Conservation (phyloP, 2,888 invertebrate species). For the Eugnorisma glareosa region DNA sequence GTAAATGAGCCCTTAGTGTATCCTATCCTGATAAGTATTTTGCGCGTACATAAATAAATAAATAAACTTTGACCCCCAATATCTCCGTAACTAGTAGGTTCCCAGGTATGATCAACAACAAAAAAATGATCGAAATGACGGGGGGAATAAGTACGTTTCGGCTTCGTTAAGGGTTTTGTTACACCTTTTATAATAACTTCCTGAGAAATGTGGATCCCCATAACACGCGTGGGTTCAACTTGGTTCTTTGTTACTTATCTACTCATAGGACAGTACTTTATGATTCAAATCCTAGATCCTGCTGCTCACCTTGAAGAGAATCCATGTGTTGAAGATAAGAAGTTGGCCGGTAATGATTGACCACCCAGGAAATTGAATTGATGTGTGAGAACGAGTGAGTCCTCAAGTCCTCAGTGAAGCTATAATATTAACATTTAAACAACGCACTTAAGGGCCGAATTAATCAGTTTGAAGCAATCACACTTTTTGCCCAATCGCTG, state of each 20-base stretch:
- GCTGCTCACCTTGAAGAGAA: not conserved
- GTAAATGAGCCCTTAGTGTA: no score
- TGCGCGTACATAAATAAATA: no score
- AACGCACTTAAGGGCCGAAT: slow-evolving; percentile 25
- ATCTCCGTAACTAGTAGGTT: no score
- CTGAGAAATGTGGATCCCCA: not conserved
- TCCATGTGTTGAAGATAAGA: not conserved
- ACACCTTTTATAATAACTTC: no score
- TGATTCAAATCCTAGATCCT: not conserved
- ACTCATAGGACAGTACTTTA: not conserved
- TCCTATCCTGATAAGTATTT: no score
- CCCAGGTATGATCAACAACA: no score
- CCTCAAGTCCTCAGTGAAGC: slow-evolving; percentile 50
- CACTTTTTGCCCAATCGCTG: slow-evolving; percentile 40
- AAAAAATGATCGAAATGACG: no score
- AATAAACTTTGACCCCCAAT: no score
- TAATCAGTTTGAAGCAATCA: slow-evolving; percentile 44
- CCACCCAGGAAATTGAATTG: slow-evolving; percentile 12
- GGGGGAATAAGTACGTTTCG: no score
- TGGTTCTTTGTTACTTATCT: not conserved
- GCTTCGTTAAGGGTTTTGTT: no score
- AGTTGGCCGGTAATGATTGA: not conserved
- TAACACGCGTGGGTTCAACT: not conserved
- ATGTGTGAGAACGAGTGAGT: slow-evolving; percentile 16
- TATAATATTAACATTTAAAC: slow-evolving; percentile 55